Evolutionary conservation across 2,113 vertebrate genomes (phyloP).

Genomic region (Oncorhynchus kisutch): DNA sequence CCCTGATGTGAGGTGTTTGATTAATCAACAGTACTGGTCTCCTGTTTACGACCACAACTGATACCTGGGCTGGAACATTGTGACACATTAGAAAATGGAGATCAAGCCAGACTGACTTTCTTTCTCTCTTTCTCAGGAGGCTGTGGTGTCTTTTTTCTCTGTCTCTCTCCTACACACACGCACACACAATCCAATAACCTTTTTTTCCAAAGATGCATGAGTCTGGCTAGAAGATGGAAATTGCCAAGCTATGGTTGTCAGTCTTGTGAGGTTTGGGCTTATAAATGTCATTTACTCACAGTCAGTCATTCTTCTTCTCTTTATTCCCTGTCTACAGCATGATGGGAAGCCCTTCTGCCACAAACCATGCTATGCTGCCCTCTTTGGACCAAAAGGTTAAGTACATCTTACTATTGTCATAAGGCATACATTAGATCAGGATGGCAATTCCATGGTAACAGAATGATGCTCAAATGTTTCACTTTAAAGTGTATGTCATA

Average conservation of each 20-base stretch:
- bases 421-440: too few species aligned
- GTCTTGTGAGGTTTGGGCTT: neutral
- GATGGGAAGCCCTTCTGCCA: constrained; percentile 87
- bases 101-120: constrained; percentile 14
- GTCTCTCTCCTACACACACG: constrained; percentile 16
- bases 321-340: constrained; percentile 70
- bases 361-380: constrained; percentile 88
- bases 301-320: neutral
- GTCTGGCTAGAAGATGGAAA: constrained; percentile 22
- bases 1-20: too few species aligned
- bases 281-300: constrained; percentile 29
- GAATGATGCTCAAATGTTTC: too few species aligned
- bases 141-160: too few species aligned
- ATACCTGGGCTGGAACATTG: too few species aligned
- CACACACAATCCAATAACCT: neutral
- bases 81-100: neutral
- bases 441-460: too few species aligned
- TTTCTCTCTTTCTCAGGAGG: neutral
- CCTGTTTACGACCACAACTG: too few species aligned
- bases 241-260: neutral
- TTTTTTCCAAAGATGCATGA: neutral
- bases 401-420: neutral
- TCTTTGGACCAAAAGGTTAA: constrained; percentile 87
- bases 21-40: too few species aligned
- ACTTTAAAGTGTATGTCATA: too few species aligned